Evolutionary conservation across 1,140 invertebrate species (phyloP).

Genomic region (honey bee (Apis mellifera)): DNA sequence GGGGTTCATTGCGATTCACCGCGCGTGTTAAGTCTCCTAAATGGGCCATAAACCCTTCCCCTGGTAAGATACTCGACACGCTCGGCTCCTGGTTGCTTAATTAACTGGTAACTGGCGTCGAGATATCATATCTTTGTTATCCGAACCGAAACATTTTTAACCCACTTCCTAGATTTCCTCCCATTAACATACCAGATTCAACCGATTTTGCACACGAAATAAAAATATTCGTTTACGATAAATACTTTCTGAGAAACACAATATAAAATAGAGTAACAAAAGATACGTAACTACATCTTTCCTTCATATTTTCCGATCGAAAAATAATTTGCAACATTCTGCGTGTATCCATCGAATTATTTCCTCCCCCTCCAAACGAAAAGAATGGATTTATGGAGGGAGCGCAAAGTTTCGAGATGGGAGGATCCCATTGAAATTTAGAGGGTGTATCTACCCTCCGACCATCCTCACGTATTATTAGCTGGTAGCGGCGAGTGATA

Average conservation of each 20-base stretch:
- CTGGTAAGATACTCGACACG: neutral
- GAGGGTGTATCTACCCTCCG: slow-evolving; percentile 21
- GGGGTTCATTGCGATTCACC: slow-evolving; percentile 25
- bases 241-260: too few species aligned
- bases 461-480: slow-evolving; percentile 61
- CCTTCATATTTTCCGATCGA: too few species aligned
- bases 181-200: too few species aligned
- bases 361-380: too few species aligned
- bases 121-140: neutral
- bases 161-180: too few species aligned
- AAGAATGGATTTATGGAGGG: too few species aligned
- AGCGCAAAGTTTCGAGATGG: slow-evolving; percentile 13
- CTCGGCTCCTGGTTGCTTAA: slow-evolving; percentile 1
- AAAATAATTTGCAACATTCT: too few species aligned
- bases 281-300: too few species aligned
- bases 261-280: too few species aligned
- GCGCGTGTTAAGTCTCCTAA: neutral
- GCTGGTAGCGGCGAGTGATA: slow-evolving; percentile 50
- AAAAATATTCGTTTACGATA: too few species aligned
- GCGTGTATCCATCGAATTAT: too few species aligned
- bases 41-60: slow-evolving; percentile 32
- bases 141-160: neutral
- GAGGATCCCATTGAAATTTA: slow-evolving; percentile 43
- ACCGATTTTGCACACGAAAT: too few species aligned
- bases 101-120: slow-evolving; percentile 18